Base-by-base conservation (phyloP, 2,888 invertebrate genomes). In the Cinara cedri region DNA sequence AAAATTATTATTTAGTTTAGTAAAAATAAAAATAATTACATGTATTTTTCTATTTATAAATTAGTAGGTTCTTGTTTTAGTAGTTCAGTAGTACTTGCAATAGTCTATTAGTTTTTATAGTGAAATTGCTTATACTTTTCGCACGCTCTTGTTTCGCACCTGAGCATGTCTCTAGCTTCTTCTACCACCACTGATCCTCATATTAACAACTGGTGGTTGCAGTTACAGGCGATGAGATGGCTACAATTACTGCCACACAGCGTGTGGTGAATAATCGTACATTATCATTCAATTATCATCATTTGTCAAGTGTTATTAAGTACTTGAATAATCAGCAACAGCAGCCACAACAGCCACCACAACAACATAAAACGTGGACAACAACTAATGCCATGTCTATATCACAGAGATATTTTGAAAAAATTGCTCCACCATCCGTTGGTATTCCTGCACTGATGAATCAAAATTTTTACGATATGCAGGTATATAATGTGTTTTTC, bases 401-500 rank as follows among this genome's bases (percentile, higher is more conserved):
- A 72, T 82, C 82, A 19, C 82, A 82, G 75, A 72, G 82, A 62
- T 82, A 82, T 74, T 81, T 82, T 19, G 81, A 82, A 3, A 78
- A 78, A 16, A 78, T 78, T 49, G 68, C 78, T 9, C 78, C 78
- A 70, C 51, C 51, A 24, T 60, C 78, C 34, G 76, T 34, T 21
- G 70, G 70, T 1, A 78, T 78, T 49, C 78, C 78, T 49, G 57
- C 68, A 14, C 11, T 78, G 9, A 70, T 78, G 49, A 78, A 51
- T 78, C 78, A 78, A 78, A 78, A 70, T 60, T 78, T 78, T 49
- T 78, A 78, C 70, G 78, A 78, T 51, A 78, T 78, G 78, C 78
- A 78, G 78, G 78, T 78, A 60, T 26, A 49, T 0, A 34, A 57
- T 21, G 21, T 60, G 6, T 51, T 19, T 55, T 70, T 54, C 34